A percentile compares a stretch with the other conserved stretches of the same genome.
phyloP scores from a whole-genome alignment of 2,888 invertebrate species.

The Malachius bipustulatus region DNA sequence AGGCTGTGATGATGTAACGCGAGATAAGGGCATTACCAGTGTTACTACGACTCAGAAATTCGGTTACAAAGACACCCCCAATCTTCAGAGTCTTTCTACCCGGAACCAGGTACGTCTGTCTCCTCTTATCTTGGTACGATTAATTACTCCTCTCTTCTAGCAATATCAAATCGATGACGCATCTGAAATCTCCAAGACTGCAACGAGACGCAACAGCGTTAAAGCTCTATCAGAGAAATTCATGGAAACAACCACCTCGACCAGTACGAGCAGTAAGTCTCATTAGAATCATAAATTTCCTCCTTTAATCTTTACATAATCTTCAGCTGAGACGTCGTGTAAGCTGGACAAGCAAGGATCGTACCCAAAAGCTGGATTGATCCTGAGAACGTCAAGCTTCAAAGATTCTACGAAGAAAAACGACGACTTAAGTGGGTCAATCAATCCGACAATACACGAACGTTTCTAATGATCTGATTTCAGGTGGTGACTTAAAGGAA shows the following conservation, averaged over 20 bases:
- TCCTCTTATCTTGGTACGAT: too few species aligned
- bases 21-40: slow-evolving; percentile 27
- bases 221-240: slow-evolving; percentile 70
- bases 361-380: slow-evolving; percentile 65
- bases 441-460: too few species aligned
- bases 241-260: too few species aligned
- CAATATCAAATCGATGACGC: too few species aligned
- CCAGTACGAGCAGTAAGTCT: slow-evolving; percentile 6
- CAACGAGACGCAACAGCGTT: slow-evolving; percentile 58
- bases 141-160: too few species aligned
- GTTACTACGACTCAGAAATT: slow-evolving; percentile 36
- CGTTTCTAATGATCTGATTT: too few species aligned
- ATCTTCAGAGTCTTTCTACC: slow-evolving; percentile 26
- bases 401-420: slow-evolving; percentile 38
- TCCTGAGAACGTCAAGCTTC: slow-evolving; percentile 52
- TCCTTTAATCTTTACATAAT: slow-evolving; percentile 1
- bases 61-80: slow-evolving; percentile 32
- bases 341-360: slow-evolving; percentile 43
- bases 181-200: slow-evolving; percentile 29
- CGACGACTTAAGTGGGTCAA: too few species aligned
- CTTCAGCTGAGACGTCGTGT: slow-evolving; percentile 41
- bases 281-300: slow-evolving; percentile 8
- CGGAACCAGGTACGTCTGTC: slow-evolving; percentile 26
- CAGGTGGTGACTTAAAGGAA: slow-evolving; percentile 7
- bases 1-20: slow-evolving; percentile 22